Conservation (phyloP, 2,888 invertebrate species). For the Epistrophella euchroma region DNA sequence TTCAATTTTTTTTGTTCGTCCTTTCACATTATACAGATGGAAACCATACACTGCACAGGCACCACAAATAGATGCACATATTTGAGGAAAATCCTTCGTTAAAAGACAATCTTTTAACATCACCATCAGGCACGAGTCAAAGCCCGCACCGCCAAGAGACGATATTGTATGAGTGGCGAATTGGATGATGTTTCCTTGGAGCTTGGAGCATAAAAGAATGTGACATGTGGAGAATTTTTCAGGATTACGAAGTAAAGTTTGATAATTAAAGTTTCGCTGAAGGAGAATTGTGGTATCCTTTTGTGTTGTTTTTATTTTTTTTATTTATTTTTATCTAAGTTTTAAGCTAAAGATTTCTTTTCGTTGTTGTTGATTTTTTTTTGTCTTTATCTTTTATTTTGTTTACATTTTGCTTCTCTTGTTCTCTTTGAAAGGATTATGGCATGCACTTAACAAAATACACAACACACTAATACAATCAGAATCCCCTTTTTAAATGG, state of each 20-base stretch:
- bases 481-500: conserved; percentile 22
- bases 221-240: conserved; percentile 71
- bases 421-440: conserved; percentile 49
- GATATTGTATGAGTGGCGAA: conserved; percentile 22
- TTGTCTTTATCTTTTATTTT: conserved; percentile 7
- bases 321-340: conserved; percentile 52
- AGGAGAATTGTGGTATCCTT: conserved; percentile 62
- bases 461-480: conserved; percentile 38
- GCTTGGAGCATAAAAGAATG: conserved; percentile 48
- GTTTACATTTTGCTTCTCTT: conserved; percentile 17
- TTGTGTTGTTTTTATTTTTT: conserved; percentile 59
- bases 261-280: conserved; percentile 72
- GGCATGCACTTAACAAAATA: conserved; percentile 68
- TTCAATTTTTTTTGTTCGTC: conserved; percentile 1
- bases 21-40: background rate
- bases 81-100: conserved; percentile 37
- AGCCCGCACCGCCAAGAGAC: background rate
- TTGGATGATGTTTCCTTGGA: conserved; percentile 44
- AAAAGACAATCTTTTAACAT: conserved; percentile 48
- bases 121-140: background rate
- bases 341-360: conserved; percentile 58
- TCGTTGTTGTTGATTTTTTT: conserved; percentile 32
- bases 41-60: background rate
- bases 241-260: conserved; percentile 69
- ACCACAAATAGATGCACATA: conserved; percentile 20